Conservation (phyloP, 2,888 invertebrate species). For the Orchesellides sinensis region DNA sequence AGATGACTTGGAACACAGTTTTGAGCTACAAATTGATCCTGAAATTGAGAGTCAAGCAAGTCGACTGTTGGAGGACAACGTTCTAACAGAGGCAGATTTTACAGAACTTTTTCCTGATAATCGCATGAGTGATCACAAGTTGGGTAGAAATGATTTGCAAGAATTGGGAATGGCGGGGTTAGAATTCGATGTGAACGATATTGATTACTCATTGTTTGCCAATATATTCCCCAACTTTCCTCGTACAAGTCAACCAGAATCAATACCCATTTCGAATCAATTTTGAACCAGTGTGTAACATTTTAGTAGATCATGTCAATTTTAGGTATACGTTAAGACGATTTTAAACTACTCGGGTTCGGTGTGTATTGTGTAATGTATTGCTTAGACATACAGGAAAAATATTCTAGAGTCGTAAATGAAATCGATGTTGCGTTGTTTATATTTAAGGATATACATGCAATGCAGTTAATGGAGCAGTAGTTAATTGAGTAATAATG, state of each 20-base stretch:
- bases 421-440: no score
- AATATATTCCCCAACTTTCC: slow-evolving; percentile 72
- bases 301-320: neutral
- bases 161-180: slow-evolving; percentile 73
- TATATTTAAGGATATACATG: no score
- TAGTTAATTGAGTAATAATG: no score
- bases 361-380: no score
- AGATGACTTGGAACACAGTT: slow-evolving; percentile 80
- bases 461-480: no score
- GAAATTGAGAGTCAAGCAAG: slow-evolving; percentile 84
- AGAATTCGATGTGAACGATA: slow-evolving; percentile 72
- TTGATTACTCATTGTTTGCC: slow-evolving; percentile 73
- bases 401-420: no score
- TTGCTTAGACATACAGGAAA: no score
- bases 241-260: slow-evolving; percentile 69
- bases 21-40: slow-evolving; percentile 81
- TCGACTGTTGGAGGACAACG: slow-evolving; percentile 82
- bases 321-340: neutral
- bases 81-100: slow-evolving; percentile 88
- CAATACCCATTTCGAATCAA: slow-evolving; percentile 73
- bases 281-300: slow-evolving; percentile 64
- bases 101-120: slow-evolving; percentile 86
- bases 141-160: slow-evolving; percentile 67
- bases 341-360: no score
- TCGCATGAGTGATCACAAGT: slow-evolving; percentile 70